Percentiles rank a stretch among this genome's conserved stretches.
These are phyloP conservation scores for Mactromeris polynyma DNA, from an alignment of 2,888 invertebrate genomes.

Conservation along the genomic window DNA sequence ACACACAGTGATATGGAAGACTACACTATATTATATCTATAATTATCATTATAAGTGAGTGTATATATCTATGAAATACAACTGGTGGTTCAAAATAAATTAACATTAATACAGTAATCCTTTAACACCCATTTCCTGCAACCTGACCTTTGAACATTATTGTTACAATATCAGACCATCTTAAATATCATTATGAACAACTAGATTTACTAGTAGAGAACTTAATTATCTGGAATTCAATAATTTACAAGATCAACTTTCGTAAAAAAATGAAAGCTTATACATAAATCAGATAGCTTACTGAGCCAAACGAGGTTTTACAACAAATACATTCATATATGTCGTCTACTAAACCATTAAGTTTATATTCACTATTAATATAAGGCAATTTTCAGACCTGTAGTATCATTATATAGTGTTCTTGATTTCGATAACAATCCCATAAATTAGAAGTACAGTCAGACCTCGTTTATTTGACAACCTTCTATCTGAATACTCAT, in stretches of 20 bases:
- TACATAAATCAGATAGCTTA: not conserved
- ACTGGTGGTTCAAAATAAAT: not conserved
- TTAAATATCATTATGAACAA: not conserved
- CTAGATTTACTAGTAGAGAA: not conserved
- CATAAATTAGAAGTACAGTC: too few relatives aligned
- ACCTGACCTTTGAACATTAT: too few relatives aligned
- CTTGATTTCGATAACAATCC: too few relatives aligned
- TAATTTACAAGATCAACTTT: not conserved
- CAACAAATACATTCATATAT: not conserved
- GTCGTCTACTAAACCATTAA: not conserved
- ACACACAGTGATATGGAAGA: conserved; percentile 6
- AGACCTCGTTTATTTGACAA: too few relatives aligned
- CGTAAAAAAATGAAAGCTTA: not conserved
- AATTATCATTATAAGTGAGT: not conserved
- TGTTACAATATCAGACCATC: too few relatives aligned
- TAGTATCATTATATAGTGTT: too few relatives aligned
- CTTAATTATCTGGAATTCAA: not conserved
- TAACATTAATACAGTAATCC: not conserved
- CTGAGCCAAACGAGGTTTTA: not conserved
- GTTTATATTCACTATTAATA: not conserved
- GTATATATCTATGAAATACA: not conserved
- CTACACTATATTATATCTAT: conserved; percentile 1
- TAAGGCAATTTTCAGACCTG: not conserved
- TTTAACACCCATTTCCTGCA: not conserved
- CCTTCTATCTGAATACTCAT: too few relatives aligned